Base-by-base conservation (phyloP, 2,888 invertebrate genomes). In the Ephialtes manifestator region DNA sequence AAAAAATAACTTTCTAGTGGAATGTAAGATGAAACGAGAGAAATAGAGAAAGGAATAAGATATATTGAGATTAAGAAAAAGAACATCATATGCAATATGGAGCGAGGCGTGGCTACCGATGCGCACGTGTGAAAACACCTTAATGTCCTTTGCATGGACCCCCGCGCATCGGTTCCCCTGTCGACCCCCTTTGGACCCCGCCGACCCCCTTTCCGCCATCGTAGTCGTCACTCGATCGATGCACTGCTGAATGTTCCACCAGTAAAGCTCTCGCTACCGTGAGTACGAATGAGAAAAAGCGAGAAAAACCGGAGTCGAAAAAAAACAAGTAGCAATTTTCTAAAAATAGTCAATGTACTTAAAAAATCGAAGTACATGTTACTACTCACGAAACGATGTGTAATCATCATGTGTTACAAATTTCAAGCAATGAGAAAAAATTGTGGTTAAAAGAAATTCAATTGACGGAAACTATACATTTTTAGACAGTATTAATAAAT, bases 131-230 rank as follows among this genome's bases (percentile, higher is more conserved):
- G 80, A 65, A 80, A 72, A 72, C 72, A 53, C 71, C 79, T 83
- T 74, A 83, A 83, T 83, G 83, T 83, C 79, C 79, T 83, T 83
- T 83, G 74, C 79, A 67, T 74, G 74, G 67, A 75, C 60, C 46
- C 81, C 48, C 60, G 35, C 70, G 48, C 68, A 39, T 43, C 24
- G 68, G 60, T 10, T 58, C 78, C 58, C 58, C 51, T 39, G 18
- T 43, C 46, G 28, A 35, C 13, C 70, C 58, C 46, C 28, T 18
- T 58, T 46, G 31, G 43, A 67, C 18, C 58, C 24, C 35, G 3
- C 18, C 51, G 20, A 18, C 46, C 28, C 58, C 60, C 46, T 60
- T 48, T 46, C 43, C 46, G 43, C 31, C 39, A 15, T 55, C 48
- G 48, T 28, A 39, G 51, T 53, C 67, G 55, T 79, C 63, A 79